These are phyloP conservation scores for Lutra lutra DNA, from an alignment of 2,797 vertebrate genomes.

Conservation along the genomic window DNA sequence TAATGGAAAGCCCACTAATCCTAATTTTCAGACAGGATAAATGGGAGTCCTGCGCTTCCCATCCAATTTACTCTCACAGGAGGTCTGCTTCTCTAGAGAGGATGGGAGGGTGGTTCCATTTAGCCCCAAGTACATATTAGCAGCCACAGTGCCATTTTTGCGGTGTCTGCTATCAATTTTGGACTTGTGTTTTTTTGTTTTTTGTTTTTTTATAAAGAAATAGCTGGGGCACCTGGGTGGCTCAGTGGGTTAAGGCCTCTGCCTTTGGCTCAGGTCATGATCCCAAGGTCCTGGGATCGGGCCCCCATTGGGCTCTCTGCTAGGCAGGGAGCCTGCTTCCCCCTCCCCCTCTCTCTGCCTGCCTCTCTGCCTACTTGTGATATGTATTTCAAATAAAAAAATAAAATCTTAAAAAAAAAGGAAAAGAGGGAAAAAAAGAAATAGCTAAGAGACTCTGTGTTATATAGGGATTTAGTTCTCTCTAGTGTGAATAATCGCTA, in stretches of 20 bases:
- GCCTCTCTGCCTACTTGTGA: too few species aligned
- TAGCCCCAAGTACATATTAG: background rate
- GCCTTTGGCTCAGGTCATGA: too few species aligned
- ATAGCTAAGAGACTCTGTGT: background rate
- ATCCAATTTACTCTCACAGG: background rate
- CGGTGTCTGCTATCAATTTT: conserved; percentile 19
- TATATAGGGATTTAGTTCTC: background rate
- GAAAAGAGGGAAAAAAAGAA: background rate
- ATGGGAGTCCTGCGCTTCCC: conserved; percentile 5
- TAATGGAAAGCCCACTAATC: conserved; percentile 62
- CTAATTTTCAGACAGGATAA: conserved; percentile 61
- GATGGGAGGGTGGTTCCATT: background rate
- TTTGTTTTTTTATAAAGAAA: too few species aligned
- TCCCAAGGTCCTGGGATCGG: too few species aligned
- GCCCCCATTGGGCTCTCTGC: too few species aligned
- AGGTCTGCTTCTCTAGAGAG: background rate
- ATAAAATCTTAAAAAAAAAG: background rate
- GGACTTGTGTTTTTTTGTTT: conserved; percentile 30
- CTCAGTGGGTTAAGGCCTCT: too few species aligned
- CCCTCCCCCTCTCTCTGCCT: too few species aligned
- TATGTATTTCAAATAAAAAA: too few species aligned
- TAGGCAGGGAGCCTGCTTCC: too few species aligned
- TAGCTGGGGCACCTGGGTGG: too few species aligned
- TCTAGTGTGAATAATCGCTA: conserved; percentile 39
- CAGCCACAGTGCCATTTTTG: conserved; percentile 16